These are phyloP conservation scores for Neoitamus cyanurus DNA, from an alignment of 2,888 invertebrate species.

Conservation along the genomic window DNA sequence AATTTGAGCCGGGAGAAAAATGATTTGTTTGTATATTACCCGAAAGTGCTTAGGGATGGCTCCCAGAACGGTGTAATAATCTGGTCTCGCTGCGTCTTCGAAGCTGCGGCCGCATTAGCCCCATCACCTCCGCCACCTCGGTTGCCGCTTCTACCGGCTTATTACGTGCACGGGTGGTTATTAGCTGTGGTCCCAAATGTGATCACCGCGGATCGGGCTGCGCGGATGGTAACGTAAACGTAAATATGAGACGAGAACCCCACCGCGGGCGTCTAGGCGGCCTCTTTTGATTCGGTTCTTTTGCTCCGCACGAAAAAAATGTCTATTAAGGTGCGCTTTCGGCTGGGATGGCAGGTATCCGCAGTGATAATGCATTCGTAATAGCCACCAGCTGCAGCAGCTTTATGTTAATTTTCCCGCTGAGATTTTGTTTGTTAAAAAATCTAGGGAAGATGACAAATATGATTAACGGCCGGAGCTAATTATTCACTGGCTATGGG, in stretches of 20 bases:
- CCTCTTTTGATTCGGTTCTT: constrained; percentile 25
- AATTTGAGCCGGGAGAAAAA: constrained; percentile 17
- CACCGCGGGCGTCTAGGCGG: constrained; percentile 41
- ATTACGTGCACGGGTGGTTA: constrained; percentile 18
- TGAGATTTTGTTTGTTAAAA: not conserved
- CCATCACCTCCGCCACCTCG: not conserved
- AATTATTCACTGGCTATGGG: not conserved
- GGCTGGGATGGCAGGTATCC: not conserved
- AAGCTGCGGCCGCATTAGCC: not conserved
- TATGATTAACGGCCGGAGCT: not conserved
- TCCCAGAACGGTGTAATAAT: constrained; percentile 8
- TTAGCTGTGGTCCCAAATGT: constrained; percentile 13
- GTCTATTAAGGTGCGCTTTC: constrained; percentile 25
- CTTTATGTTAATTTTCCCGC: not conserved
- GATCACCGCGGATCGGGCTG: not conserved
- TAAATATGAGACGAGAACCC: constrained; percentile 18
- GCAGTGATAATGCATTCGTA: constrained; percentile 29
- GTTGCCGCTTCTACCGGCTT: not conserved
- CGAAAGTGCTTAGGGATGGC: not conserved
- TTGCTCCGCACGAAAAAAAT: not conserved
- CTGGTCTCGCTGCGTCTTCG: not conserved
- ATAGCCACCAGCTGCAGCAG: constrained; percentile 14
- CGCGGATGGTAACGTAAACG: not conserved
- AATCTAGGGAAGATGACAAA: not conserved
- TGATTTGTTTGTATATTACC: constrained; percentile 30